These are phyloP conservation scores for Orchestia grillus DNA, from an alignment of 1,140 invertebrate genomes.

Conservation along the genomic window DNA sequence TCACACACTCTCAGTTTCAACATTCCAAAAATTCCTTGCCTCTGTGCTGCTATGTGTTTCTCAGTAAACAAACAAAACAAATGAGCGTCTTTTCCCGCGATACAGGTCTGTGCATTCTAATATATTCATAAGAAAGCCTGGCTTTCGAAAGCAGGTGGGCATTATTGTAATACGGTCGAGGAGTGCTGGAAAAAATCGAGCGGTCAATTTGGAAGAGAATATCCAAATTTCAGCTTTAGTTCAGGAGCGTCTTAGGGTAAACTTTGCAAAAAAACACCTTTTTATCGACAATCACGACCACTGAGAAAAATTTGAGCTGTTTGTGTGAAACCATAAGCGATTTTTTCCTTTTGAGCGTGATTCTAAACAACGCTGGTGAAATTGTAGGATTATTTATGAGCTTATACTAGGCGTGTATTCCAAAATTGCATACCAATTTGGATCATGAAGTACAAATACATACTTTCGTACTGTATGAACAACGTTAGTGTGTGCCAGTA, in stretches of 20 bases:
- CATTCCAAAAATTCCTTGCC: not conserved
- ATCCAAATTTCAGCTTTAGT: not conserved
- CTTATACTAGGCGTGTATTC: not conserved
- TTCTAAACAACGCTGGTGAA: not conserved
- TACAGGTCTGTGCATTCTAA: not conserved
- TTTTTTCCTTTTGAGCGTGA: not conserved
- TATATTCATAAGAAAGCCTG: conserved; percentile 9
- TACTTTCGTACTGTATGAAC: not conserved
- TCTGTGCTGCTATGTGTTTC: not conserved
- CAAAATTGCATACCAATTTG: not conserved
- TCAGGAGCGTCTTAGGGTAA: not conserved
- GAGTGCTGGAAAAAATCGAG: not conserved
- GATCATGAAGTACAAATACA: not conserved
- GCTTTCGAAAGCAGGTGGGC: not conserved
- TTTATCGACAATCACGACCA: not conserved
- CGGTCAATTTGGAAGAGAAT: not conserved
- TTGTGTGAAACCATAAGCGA: not conserved
- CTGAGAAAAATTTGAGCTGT: not conserved
- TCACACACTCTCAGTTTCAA: not conserved
- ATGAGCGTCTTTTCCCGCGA: not conserved
- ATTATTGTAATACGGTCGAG: conserved; percentile 8
- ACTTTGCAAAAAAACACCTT: not conserved
- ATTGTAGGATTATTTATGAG: not conserved
- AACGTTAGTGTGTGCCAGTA: not conserved
- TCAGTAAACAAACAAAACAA: not conserved